Percentiles rank a stretch among this genome's conserved stretches.
These are phyloP conservation scores for Capromys pilorides DNA, from an alignment of 2,797 vertebrate genomes.

Conservation along the genomic window DNA sequence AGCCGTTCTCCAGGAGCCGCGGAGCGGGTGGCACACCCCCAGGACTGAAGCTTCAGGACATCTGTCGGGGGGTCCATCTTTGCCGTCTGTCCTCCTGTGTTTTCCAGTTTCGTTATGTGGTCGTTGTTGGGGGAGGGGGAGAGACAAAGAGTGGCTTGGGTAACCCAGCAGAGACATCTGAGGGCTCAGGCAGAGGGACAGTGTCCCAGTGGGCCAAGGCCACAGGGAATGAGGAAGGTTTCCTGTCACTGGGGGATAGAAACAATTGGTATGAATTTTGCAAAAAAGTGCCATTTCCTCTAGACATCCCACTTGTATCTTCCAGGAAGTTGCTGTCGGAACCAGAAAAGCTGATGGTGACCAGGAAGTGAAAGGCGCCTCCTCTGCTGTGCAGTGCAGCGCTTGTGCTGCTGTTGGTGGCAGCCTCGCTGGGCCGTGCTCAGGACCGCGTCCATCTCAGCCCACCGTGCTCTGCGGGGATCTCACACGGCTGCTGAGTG, in stretches of 20 bases:
- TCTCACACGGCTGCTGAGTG: neutral
- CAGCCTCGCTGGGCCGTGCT: neutral
- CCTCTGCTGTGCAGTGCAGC: rapidly evolving
- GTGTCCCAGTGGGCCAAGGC: neutral
- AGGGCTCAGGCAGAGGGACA: neutral
- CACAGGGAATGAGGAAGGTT: neutral
- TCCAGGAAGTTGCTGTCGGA: neutral
- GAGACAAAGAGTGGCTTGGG: neutral
- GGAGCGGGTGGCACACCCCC: neutral
- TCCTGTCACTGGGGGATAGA: neutral
- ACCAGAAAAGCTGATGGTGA: neutral
- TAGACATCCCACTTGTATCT: neutral
- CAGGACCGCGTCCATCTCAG: neutral
- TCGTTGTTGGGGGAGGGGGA: neutral
- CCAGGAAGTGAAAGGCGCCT: neutral
- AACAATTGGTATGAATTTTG: neutral
- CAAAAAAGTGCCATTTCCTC: neutral
- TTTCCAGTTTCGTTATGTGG: neutral
- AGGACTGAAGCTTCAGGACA: neutral
- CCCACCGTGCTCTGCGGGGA: neutral
- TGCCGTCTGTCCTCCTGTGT: neutral
- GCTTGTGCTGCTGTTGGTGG: neutral
- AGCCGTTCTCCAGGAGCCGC: neutral
- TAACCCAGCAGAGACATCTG: neutral
- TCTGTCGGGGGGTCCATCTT: too few relatives aligned